phyloP scores from a whole-genome alignment of 2,888 invertebrate species.

The Drosophila mayaguana region DNA sequence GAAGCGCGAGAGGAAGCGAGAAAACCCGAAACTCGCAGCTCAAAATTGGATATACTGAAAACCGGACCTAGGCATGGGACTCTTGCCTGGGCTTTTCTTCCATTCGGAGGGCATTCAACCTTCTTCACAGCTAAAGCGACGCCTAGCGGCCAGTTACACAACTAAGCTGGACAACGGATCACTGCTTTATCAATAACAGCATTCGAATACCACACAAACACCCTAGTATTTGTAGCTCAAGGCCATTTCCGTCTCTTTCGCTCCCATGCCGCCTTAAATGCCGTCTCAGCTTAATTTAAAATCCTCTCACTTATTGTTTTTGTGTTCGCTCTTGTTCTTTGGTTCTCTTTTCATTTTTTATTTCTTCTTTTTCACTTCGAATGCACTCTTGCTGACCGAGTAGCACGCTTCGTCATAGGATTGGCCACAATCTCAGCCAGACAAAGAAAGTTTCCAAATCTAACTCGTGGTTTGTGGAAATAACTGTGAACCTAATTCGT shows the following conservation, averaged over 20 bases:
- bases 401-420: not conserved
- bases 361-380: not conserved
- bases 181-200: constrained; percentile 5
- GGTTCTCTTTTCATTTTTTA: not conserved
- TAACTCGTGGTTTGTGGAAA: not conserved
- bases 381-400: constrained; percentile 13
- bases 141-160: constrained; percentile 12
- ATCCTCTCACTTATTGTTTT: constrained; percentile 10
- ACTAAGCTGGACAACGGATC: constrained; percentile 11
- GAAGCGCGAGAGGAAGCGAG: not conserved
- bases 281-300: constrained; percentile 2
- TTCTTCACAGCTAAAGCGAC: constrained; percentile 5
- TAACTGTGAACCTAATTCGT: not conserved
- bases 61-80: constrained; percentile 8
- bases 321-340: not conserved
- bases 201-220: constrained; percentile 15
- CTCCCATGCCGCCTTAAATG: not conserved
- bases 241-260: constrained; percentile 27
- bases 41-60: constrained; percentile 9
- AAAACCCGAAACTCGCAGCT: not conserved
- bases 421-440: not conserved
- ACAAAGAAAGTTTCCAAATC: not conserved
- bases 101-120: constrained; percentile 44
- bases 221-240: constrained; percentile 35
- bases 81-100: not conserved